Evolutionary conservation across 2,888 invertebrate genomes (phyloP).

Genomic region (Graphium colonna): DNA sequence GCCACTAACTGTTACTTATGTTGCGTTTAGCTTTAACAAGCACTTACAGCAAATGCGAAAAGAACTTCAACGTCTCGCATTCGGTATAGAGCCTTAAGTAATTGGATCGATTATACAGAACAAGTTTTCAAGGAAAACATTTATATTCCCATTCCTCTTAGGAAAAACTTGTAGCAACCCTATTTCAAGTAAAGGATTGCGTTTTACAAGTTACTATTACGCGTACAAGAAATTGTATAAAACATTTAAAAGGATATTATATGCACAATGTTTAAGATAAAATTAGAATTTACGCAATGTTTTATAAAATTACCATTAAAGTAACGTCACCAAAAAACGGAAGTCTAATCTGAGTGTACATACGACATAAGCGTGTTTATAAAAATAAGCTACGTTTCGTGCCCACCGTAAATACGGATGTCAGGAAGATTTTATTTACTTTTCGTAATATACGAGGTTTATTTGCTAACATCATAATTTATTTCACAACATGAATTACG

Average conservation of each 20-base stretch:
- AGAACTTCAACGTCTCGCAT: not conserved
- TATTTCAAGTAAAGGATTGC: not conserved
- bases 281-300: not conserved
- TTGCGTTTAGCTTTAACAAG: slow-evolving; percentile 9
- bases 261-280: too few species aligned
- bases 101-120: not conserved
- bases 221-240: not conserved
- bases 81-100: not conserved
- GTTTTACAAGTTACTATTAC: not conserved
- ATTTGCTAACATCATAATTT: slow-evolving; percentile 40
- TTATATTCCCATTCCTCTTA: not conserved
- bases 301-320: not conserved
- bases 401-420: slow-evolving; percentile 1
- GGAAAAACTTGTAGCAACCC: not conserved
- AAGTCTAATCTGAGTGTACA: not conserved
- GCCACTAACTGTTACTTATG: slow-evolving; percentile 7
- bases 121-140: not conserved
- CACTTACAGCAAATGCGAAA: slow-evolving; percentile 2
- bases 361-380: slow-evolving; percentile 17
- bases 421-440: slow-evolving; percentile 24
- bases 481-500: slow-evolving; percentile 42
- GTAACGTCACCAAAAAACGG: not conserved
- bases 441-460: slow-evolving; percentile 29
- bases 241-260: too few species aligned
- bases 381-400: slow-evolving; percentile 18